These are phyloP conservation scores for Mohoua ochrocephala DNA, from an alignment of 2,113 vertebrate species.

Conservation along the genomic window DNA sequence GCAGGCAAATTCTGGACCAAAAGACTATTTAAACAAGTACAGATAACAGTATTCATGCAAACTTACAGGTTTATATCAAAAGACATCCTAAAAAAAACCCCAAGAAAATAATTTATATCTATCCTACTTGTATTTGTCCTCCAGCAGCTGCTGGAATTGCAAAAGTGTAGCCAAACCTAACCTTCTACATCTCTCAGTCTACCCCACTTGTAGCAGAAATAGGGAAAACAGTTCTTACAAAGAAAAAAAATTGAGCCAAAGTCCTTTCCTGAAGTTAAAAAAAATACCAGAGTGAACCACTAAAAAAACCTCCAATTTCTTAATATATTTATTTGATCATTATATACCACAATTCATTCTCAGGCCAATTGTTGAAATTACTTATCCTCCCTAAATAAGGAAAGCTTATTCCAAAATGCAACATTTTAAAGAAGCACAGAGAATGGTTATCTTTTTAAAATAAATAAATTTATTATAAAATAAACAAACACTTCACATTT, in stretches of 20 bases:
- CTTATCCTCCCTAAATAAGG: slow-evolving; percentile 28
- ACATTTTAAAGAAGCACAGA: slow-evolving; percentile 36
- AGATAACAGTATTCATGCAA: slow-evolving; percentile 67
- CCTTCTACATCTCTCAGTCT: background rate
- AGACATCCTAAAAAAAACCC: slow-evolving; percentile 55
- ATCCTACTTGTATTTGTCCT: slow-evolving; percentile 31
- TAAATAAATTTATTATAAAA: slow-evolving; percentile 49
- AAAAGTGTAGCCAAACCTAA: slow-evolving; percentile 34
- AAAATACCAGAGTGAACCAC: background rate
- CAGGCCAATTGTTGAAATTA: slow-evolving; percentile 50
- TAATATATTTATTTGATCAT: background rate
- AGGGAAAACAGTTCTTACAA: background rate
- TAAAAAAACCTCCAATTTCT: background rate
- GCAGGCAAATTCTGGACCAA: slow-evolving; percentile 56
- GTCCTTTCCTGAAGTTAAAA: slow-evolving; percentile 9
- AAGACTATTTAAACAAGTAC: slow-evolving; percentile 58
- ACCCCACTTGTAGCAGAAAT: slow-evolving; percentile 2
- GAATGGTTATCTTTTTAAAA: background rate
- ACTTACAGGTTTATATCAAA: slow-evolving; percentile 65
- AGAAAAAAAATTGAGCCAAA: background rate
- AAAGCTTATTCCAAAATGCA: slow-evolving; percentile 32
- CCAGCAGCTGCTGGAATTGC: slow-evolving; percentile 49
- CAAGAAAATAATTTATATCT: slow-evolving; percentile 46
- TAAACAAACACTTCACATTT: slow-evolving; percentile 58
- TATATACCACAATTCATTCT: slow-evolving; percentile 4